These are phyloP conservation scores for Cotesia congregata DNA, from an alignment of 2,888 invertebrate genomes.

Conservation along the genomic window DNA sequence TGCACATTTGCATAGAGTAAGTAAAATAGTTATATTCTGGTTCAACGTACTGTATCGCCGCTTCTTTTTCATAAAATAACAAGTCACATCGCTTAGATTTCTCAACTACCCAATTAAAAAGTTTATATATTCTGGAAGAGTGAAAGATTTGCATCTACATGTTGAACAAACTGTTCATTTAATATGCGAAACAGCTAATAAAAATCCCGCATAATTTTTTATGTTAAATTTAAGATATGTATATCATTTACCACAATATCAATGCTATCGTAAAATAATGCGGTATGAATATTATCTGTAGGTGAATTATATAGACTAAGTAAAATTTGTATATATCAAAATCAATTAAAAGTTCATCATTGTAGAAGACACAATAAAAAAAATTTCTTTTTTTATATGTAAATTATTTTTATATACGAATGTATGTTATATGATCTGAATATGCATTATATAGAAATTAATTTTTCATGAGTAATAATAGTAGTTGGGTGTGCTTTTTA, in stretches of 20 bases:
- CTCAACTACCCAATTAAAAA: neutral
- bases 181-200: neutral
- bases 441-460: neutral
- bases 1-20: neutral
- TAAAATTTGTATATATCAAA: no score
- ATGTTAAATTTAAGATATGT: neutral
- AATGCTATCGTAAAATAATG: no score
- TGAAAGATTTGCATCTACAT: neutral
- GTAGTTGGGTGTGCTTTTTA: conserved; percentile 1
- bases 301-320: no score
- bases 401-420: neutral
- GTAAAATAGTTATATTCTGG: neutral
- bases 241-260: neutral
- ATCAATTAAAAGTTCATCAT: no score
- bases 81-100: neutral
- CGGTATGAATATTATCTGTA: no score
- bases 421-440: neutral
- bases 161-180: neutral
- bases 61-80: conserved; percentile 1
- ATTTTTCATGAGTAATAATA: neutral
- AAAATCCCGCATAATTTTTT: neutral
- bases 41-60: conserved; percentile 1
- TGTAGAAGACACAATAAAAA: no score
- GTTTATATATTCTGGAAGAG: neutral
- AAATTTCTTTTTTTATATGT: neutral